Base-by-base conservation (phyloP, 2,797 vertebrate genomes). In the Vultur gryphus region DNA sequence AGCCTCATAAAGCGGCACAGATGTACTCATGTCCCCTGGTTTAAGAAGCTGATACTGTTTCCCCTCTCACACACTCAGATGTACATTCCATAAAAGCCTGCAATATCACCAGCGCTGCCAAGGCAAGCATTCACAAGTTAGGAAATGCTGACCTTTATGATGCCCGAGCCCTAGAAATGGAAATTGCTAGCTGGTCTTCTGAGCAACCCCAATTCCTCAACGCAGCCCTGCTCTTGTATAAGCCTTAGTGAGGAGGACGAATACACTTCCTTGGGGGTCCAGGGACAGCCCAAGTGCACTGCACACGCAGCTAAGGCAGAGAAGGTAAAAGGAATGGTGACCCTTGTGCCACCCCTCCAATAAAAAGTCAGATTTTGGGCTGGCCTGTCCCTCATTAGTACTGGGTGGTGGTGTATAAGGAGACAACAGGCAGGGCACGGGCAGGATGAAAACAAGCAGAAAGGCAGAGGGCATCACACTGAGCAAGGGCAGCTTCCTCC, bases 111-210 rank as follows among this genome's bases (percentile, higher is more conserved):
- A 69, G 31, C 1, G 4, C 52, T 93, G 82, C 87, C 82, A 91
- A 87, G 29, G 59, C 57, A 75, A 75, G 69, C 26, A 11, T 33
- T 75, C 41, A 14, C 4, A 26, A 84, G 33, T 64, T 72, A 28
- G 51, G 92, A 90, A 95, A 88, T 33, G 35, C 31, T 86, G 94
- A 81, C 76, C 76, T 93, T 81, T 72, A 16, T 17, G 33, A 71
- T 55, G 65, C 28, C 54, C 41, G 23, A 86, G 28, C 49, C 33
- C 49, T 21, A 76, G 29, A 71, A 64, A 76, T 24, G 29, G 24
- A 78, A 75, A 69, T 35, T 1, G 1, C 31, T 39, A 70, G 24
- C 46, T 39, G 31, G 37, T 54, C 58, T 81, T 81, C 43, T 72
- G 18, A 93, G 51, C 58, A 88, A 41, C 7, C 24, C 24, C 19